These are phyloP conservation scores for Dicrostonyx torquatus DNA, from an alignment of 2,797 vertebrate species.

Conservation along the genomic window DNA sequence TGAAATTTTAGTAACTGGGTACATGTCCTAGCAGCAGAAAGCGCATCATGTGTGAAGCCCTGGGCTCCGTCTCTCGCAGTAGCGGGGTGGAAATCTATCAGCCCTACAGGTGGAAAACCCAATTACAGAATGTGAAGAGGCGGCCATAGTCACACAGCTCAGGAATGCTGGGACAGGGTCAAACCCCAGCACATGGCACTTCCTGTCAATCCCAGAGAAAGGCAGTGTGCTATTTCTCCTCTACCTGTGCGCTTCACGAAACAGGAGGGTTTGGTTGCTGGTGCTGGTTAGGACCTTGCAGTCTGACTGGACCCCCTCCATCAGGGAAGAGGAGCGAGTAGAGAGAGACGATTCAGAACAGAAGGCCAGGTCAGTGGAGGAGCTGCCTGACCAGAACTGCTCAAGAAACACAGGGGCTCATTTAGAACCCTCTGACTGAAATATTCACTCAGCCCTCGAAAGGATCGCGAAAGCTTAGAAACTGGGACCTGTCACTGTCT, in stretches of 20 bases:
- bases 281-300: not conserved
- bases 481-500: not conserved
- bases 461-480: not conserved
- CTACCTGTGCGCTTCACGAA: not conserved
- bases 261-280: not conserved
- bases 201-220: not conserved
- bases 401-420: not conserved
- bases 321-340: not conserved
- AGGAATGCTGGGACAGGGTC: not conserved
- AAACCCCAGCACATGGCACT: not conserved
- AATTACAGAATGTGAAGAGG: not conserved
- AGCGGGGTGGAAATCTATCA: not conserved
- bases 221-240: not conserved
- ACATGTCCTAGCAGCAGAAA: not conserved
- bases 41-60: not conserved
- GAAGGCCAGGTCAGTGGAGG: not conserved
- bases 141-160: not conserved
- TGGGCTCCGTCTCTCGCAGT: not conserved
- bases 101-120: not conserved
- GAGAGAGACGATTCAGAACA: not conserved
- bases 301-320: not conserved
- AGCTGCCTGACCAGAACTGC: not conserved
- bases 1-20: not conserved
- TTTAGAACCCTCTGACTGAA: not conserved
- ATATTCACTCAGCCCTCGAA: not conserved